These are phyloP conservation scores for Heteromyza rotundicornis DNA, from an alignment of 2,888 invertebrate species.

Conservation along the genomic window DNA sequence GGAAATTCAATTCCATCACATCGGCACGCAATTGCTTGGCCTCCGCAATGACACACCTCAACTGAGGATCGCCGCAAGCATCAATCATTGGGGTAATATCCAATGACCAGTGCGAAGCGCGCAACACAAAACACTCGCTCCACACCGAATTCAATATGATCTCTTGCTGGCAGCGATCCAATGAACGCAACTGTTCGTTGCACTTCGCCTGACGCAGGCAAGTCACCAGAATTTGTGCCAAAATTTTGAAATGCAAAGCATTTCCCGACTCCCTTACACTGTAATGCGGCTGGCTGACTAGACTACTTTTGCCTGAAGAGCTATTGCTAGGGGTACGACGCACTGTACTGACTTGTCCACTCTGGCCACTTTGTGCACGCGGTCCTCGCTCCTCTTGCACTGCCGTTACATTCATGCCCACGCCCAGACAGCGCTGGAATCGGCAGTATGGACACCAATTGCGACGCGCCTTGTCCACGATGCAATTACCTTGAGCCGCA, in stretches of 20 bases:
- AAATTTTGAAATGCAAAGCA: conserved; percentile 65
- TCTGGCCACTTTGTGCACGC: conserved; percentile 54
- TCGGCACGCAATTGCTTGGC: conserved; percentile 63
- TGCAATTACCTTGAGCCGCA: conserved; percentile 75
- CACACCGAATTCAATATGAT: conserved; percentile 67
- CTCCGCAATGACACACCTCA: conserved; percentile 57
- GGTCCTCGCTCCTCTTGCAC: conserved; percentile 87
- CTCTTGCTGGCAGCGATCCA: conserved; percentile 66
- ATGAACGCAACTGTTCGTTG: conserved; percentile 65
- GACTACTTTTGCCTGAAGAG: not conserved
- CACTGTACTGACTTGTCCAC: not conserved
- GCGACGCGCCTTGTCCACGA: conserved; percentile 79
- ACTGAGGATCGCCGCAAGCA: conserved; percentile 52
- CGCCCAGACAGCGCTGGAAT: conserved; percentile 76
- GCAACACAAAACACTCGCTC: conserved; percentile 68
- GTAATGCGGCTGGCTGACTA: not conserved
- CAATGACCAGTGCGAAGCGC: conserved; percentile 67
- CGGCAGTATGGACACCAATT: conserved; percentile 91
- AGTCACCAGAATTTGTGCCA: conserved; percentile 68
- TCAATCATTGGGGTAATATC: conserved; percentile 61
- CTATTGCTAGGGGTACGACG: not conserved
- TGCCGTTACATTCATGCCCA: conserved; percentile 80
- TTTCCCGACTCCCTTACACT: conserved; percentile 26
- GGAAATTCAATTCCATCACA: conserved; percentile 63
- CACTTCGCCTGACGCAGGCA: conserved; percentile 66